Evolutionary conservation across 2,797 vertebrate genomes (phyloP), one percentile per base, ranked within the genome.

Genomic region (Sebastes iracundus): DNA sequence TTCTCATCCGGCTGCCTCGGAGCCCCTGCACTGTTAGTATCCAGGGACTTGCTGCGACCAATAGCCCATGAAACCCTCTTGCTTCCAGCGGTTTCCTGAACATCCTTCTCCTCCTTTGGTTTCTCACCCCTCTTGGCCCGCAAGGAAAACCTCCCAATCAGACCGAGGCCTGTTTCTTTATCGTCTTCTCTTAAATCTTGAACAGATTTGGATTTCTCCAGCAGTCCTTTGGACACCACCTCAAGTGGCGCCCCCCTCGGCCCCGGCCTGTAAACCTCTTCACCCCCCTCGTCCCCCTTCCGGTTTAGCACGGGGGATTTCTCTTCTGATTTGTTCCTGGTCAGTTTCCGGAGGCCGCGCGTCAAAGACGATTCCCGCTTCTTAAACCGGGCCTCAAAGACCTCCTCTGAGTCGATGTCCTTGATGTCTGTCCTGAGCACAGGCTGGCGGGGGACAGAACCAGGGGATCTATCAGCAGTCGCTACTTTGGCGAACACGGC

Each of bases 371-470:
- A 98, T 80, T 98, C 97, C 0, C 96, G 95, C 72, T 97, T 96
- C 90, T 98, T 99, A 90, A 99, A 99, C 84, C 97, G 97, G 27
- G 98, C 96, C 87, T 99, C 97, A 9, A 99, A 99, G 38, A 99
- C 93, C 49, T 98, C 97, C 88, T 99, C 97, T 0, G 98, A 99
- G 85, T 97, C 97, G 0, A 99, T 96, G 94, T 99, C 96, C 83
- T 97, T 95, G 71, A 99, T 99, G 79, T 96, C 95, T 20, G 89
- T 89, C 77, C 94, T 82, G 66, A 93, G 91, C 33, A 87, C 53
- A 3, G 92, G 92, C 49, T 89, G 92, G 7, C 52, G 87, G 49
- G 88, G 80, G 32, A 23, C 3, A 13, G 79, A 46, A 60, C 18
- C 32, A 8, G 79, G 55, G 42, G 82, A 72, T 68, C 30, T 68